These are phyloP conservation scores for Lordiphosa andalusiaca DNA, from an alignment of 2,888 invertebrate genomes.

Conservation along the genomic window DNA sequence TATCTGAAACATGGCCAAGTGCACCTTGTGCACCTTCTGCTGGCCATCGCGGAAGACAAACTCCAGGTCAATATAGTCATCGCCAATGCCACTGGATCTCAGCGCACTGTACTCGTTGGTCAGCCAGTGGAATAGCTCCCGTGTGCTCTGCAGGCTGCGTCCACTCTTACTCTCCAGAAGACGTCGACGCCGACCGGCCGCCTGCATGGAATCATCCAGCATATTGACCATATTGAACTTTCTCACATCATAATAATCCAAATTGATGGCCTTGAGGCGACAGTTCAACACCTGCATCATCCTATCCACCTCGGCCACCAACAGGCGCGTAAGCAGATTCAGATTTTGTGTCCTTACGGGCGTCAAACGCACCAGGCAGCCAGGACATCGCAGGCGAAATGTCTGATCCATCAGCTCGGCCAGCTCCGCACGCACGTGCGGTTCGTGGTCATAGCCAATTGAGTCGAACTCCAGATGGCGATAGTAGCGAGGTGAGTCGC, in stretches of 20 bases:
- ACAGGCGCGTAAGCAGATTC: constrained; percentile 53
- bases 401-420: constrained; percentile 42
- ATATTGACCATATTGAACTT: constrained; percentile 71
- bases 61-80: constrained; percentile 64
- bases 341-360: constrained; percentile 44
- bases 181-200: background rate
- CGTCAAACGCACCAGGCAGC: constrained; percentile 54
- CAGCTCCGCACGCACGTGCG: constrained; percentile 44
- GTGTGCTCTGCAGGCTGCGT: constrained; percentile 41
- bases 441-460: constrained; percentile 61
- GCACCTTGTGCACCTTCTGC: constrained; percentile 27
- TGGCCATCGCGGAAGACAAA: constrained; percentile 36
- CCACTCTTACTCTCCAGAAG: constrained; percentile 2
- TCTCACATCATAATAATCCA: constrained; percentile 68
- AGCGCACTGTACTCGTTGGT: constrained; percentile 48
- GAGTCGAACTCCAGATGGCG: constrained; percentile 61
- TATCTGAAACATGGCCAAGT: constrained; percentile 51
- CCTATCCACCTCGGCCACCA: constrained; percentile 63
- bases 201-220: constrained; percentile 20
- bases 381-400: constrained; percentile 40
- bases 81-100: constrained; percentile 47
- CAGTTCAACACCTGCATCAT: constrained; percentile 31
- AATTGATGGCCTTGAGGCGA: constrained; percentile 39
- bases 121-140: constrained; percentile 64
- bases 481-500: constrained; percentile 26